Evolutionary conservation across 2,888 invertebrate genomes (phyloP).

Genomic region (Pasiphila rectangulata): DNA sequence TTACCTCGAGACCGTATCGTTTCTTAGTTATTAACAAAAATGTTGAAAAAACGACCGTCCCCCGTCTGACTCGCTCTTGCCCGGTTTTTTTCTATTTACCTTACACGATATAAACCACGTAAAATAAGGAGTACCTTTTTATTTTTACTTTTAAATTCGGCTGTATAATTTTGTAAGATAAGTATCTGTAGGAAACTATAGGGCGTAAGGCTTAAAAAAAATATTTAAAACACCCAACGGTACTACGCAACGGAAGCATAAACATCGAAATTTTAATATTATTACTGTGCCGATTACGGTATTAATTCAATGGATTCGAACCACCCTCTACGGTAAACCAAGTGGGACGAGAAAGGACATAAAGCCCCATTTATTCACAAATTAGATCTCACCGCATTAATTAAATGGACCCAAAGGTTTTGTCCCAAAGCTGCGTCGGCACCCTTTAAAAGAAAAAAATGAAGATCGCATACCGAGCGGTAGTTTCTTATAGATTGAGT

Average conservation of each 20-base stretch:
- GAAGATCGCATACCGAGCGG: neutral
- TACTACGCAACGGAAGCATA: conserved; percentile 50
- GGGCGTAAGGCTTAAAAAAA: conserved; percentile 1
- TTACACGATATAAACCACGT: no score
- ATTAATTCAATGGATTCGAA: conserved; percentile 72
- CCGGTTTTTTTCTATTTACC: no score
- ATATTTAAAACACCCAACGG: conserved; percentile 28
- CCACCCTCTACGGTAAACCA: conserved; percentile 53
- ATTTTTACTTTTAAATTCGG: no score
- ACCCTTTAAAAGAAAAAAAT: conserved; percentile 2
- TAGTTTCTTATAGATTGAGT: neutral
- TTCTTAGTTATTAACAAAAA: no score
- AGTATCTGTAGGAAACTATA: neutral
- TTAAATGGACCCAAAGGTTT: conserved; percentile 41
- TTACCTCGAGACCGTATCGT: no score
- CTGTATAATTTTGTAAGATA: no score
- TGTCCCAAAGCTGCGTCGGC: conserved; percentile 11
- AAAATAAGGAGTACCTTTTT: no score
- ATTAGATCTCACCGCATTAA: conserved; percentile 67
- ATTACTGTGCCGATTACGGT: conserved; percentile 62
- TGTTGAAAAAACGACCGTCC: no score
- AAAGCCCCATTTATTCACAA: conserved; percentile 77
- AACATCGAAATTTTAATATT: conserved; percentile 61
- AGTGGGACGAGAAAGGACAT: conserved; percentile 68
- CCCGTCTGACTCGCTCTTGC: no score